A percentile compares a stretch with the other conserved stretches of the same genome.
phyloP scores from a whole-genome alignment of 1,140 invertebrate genomes.

The Nasonia giraulti region DNA sequence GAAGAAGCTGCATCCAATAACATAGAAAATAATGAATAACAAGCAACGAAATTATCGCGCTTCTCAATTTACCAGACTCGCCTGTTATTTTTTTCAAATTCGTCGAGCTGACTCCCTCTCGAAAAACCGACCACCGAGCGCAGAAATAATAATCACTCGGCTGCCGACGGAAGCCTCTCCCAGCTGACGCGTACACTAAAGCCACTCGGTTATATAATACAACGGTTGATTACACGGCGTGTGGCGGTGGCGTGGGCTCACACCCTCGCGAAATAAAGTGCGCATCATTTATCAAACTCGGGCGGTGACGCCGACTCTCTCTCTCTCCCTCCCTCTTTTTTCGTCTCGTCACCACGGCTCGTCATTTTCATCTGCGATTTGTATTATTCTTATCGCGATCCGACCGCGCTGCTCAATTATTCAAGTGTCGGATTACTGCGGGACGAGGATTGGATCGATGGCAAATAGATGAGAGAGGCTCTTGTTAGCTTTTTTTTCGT shows the following conservation, averaged over 20 bases:
- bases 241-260: constrained; percentile 52
- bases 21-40: too few species aligned
- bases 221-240: constrained; percentile 66
- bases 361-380: constrained; percentile 64
- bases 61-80: neutral
- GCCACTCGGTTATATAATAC: constrained; percentile 68
- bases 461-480: constrained; percentile 13
- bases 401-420: constrained; percentile 39
- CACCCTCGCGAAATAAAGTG: constrained; percentile 60
- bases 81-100: neutral
- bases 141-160: constrained; percentile 47
- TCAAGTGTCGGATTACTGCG: constrained; percentile 41
- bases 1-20: too few species aligned
- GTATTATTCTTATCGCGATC: constrained; percentile 59
- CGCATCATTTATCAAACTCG: constrained; percentile 68
- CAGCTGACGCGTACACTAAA: constrained; percentile 47
- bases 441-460: constrained; percentile 26
- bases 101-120: neutral
- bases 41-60: too few species aligned
- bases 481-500: neutral
- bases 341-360: constrained; percentile 42
- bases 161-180: neutral
- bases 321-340: constrained; percentile 46
- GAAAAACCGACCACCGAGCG: neutral
- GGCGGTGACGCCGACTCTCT: constrained; percentile 5